A percentile compares a stretch with the other conserved stretches of the same genome.
These are phyloP conservation scores for Dryoscopus gambensis DNA, from an alignment of 2,113 vertebrate genomes.

Conservation along the genomic window DNA sequence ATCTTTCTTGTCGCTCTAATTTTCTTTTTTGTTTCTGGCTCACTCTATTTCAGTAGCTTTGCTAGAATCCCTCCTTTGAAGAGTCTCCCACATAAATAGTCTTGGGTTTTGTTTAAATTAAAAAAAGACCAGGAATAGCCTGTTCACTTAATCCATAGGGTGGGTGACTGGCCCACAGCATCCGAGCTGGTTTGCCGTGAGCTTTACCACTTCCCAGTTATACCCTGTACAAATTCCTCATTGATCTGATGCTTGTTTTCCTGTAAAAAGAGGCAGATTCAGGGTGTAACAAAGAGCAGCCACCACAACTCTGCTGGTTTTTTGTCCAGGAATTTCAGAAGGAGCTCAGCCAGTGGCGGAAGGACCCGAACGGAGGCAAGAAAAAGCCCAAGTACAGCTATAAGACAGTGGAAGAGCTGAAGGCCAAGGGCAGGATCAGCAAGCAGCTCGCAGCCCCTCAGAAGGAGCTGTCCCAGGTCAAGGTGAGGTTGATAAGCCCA, in stretches of 20 bases:
- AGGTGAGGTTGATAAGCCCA: conserved; percentile 65
- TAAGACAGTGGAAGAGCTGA: conserved; percentile 93
- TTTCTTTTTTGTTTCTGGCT: background rate
- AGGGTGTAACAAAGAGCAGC: background rate
- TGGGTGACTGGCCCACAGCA: background rate
- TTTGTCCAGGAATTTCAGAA: conserved; percentile 86
- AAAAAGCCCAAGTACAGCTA: conserved; percentile 95
- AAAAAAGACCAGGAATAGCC: background rate
- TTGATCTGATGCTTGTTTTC: background rate
- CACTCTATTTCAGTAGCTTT: background rate
- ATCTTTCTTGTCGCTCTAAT: background rate
- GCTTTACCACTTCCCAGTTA: background rate
- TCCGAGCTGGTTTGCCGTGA: background rate
- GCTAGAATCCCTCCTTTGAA: background rate
- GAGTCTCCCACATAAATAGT: rapidly evolving
- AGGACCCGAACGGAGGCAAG: conserved; percentile 86
- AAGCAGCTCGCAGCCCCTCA: conserved; percentile 83
- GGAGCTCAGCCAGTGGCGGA: conserved; percentile 95
- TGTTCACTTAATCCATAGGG: background rate
- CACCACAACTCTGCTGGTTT: background rate
- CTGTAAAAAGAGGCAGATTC: background rate
- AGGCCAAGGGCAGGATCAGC: conserved; percentile 86
- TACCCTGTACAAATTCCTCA: background rate
- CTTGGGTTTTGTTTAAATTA: background rate
- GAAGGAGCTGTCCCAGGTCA: conserved; percentile 92